phyloP scores from a whole-genome alignment of 2,113 vertebrate species.

The Dryoscopus gambensis region DNA sequence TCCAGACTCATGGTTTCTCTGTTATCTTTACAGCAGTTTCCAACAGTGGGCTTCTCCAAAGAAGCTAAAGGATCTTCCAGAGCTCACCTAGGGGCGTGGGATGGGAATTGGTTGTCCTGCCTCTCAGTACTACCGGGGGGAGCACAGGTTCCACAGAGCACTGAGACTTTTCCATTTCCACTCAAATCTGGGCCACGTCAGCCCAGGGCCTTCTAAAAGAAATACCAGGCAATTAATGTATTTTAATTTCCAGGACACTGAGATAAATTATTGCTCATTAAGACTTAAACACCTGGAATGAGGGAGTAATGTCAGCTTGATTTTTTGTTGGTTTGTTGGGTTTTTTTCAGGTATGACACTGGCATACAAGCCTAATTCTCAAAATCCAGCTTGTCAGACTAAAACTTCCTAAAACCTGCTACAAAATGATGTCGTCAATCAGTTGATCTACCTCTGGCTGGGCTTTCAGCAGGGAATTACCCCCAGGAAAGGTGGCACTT shows the following conservation, averaged over 20 bases:
- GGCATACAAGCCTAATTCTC: neutral
- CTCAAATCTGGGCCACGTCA: neutral
- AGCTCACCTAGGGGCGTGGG: neutral
- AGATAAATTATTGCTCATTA: neutral
- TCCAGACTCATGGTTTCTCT: neutral
- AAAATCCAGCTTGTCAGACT: neutral
- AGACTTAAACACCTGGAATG: neutral
- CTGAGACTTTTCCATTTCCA: neutral
- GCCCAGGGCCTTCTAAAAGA: neutral
- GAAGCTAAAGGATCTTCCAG: neutral
- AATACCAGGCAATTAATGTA: neutral
- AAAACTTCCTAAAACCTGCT: neutral
- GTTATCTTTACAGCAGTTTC: neutral
- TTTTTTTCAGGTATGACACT: accelerated
- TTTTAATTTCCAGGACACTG: neutral
- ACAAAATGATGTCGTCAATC: neutral
- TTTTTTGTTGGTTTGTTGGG: neutral
- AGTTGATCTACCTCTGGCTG: neutral
- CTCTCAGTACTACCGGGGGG: neutral
- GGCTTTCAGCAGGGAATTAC: neutral
- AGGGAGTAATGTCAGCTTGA: neutral
- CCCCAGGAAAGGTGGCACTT: neutral
- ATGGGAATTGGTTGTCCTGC: neutral
- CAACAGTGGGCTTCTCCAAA: neutral
- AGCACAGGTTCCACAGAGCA: neutral